A percentile compares a stretch with the other conserved stretches of the same genome.
Evolutionary conservation across 2,113 vertebrate species (phyloP).

Genomic region (Chrysochloris asiatica): DNA sequence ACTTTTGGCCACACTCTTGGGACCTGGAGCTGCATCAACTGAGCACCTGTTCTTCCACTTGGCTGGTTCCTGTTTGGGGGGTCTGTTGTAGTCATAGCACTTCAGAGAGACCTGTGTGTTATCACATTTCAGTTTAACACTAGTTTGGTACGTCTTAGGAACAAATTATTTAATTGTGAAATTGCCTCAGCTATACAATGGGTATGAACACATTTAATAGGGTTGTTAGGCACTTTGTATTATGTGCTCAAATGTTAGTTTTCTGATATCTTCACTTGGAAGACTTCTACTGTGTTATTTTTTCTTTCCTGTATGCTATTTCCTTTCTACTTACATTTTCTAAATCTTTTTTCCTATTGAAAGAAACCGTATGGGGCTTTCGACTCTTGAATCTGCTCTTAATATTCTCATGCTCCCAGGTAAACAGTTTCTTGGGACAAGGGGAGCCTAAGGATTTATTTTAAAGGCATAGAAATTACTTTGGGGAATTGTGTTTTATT

Average conservation of each 20-base stretch:
- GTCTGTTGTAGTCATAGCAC: not conserved
- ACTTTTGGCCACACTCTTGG: not conserved
- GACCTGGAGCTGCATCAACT: not conserved
- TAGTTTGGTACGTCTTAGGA: not conserved
- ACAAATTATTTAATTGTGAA: slow-evolving; percentile 12
- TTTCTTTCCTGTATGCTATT: not conserved
- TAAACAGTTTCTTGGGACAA: not conserved
- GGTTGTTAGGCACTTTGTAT: not conserved
- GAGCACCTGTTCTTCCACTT: not conserved
- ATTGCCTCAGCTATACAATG: slow-evolving; percentile 20
- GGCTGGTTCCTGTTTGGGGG: not conserved
- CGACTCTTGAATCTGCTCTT: not conserved
- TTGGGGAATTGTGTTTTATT: slow-evolving; percentile 37
- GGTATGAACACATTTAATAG: not conserved
- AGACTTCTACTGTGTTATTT: not conserved
- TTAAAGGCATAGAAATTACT: not conserved
- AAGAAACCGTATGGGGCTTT: not conserved
- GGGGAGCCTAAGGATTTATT: not conserved
- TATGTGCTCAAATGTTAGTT: not conserved
- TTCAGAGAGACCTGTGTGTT: not conserved
- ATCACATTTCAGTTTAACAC: slow-evolving; percentile 3
- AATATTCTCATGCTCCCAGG: not conserved
- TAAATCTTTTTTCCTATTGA: not conserved
- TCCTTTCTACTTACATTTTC: slow-evolving; percentile 14
- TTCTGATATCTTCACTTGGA: not conserved